These are phyloP conservation scores for Apodemia zela DNA, from an alignment of 2,888 invertebrate species.

Conservation along the genomic window DNA sequence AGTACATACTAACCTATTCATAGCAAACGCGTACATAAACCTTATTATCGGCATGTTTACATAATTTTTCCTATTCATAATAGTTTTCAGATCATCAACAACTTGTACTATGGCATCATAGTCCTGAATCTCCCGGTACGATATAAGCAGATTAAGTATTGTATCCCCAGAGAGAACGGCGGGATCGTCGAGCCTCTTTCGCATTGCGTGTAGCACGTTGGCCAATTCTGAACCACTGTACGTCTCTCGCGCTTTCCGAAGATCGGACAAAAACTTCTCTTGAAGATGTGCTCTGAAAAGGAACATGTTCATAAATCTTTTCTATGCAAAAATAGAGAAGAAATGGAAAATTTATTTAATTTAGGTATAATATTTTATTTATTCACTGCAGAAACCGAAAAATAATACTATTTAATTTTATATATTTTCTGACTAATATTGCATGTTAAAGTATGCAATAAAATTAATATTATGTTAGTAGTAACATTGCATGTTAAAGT, in stretches of 20 bases:
- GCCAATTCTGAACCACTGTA: slow-evolving; percentile 90
- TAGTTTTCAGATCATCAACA: slow-evolving; percentile 94
- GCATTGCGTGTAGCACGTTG: slow-evolving; percentile 92
- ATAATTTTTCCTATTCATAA: slow-evolving; percentile 93
- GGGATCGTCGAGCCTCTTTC: slow-evolving; percentile 96
- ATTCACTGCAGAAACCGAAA: too few species aligned
- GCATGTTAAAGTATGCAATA: too few species aligned
- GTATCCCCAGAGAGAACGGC: slow-evolving; percentile 98
- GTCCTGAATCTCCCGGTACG: slow-evolving; percentile 95
- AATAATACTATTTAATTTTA: too few species aligned
- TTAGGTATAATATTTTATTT: too few species aligned
- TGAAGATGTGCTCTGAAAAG: slow-evolving; percentile 93
- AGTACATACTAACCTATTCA: slow-evolving; percentile 85
- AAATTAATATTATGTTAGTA: too few species aligned
- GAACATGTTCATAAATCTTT: not conserved
- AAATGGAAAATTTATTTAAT: too few species aligned
- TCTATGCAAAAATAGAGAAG: too few species aligned
- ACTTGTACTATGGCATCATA: slow-evolving; percentile 98
- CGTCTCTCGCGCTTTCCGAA: slow-evolving; percentile 94
- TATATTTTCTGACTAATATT: too few species aligned
- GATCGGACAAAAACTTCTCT: slow-evolving; percentile 96
- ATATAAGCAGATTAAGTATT: slow-evolving; percentile 95
- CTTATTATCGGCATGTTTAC: slow-evolving; percentile 94
- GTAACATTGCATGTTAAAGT: too few species aligned
- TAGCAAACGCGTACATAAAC: slow-evolving; percentile 97